phyloP scores from a whole-genome alignment of 2,888 invertebrate genomes.

The Teleiodes luculella region DNA sequence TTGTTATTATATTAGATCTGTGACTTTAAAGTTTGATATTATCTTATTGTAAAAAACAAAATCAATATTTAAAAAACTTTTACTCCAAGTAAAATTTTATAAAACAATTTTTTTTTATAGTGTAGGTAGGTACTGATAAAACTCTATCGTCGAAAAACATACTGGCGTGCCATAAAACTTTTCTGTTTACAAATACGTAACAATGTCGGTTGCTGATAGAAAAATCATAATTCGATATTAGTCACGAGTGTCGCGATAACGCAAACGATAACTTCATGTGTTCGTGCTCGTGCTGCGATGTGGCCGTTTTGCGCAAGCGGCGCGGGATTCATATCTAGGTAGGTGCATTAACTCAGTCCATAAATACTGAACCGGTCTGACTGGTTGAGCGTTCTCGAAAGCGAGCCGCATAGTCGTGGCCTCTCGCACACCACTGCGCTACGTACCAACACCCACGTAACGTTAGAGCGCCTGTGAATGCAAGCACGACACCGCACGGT shows the following conservation, averaged over 20 bases:
- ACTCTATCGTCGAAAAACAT: too few species aligned
- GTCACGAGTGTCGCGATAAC: constrained; percentile 49
- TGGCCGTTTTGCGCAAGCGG: constrained; percentile 67
- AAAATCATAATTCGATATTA: constrained; percentile 41
- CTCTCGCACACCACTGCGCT: constrained; percentile 63
- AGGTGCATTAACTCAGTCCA: constrained; percentile 74
- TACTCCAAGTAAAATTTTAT: too few species aligned
- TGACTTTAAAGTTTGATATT: too few species aligned
- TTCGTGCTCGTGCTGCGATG: constrained; percentile 48
- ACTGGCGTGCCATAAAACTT: not conserved
- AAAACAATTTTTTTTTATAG: too few species aligned
- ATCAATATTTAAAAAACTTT: too few species aligned
- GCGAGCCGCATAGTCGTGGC: constrained; percentile 66
- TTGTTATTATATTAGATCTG: too few species aligned
- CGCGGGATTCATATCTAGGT: constrained; percentile 69
- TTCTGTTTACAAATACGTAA: constrained; percentile 51
- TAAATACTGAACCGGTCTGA: constrained; percentile 75
- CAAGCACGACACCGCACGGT: constrained; percentile 63
- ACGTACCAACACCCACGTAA: constrained; percentile 71
- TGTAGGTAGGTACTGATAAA: too few species aligned
- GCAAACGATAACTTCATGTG: constrained; percentile 46
- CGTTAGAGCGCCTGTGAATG: constrained; percentile 66
- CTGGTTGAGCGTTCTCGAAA: constrained; percentile 77
- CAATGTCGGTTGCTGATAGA: constrained; percentile 44
- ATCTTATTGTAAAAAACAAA: too few species aligned